phyloP scores from a whole-genome alignment of 2,797 vertebrate genomes.

The Eupleurogrammus muticus region DNA sequence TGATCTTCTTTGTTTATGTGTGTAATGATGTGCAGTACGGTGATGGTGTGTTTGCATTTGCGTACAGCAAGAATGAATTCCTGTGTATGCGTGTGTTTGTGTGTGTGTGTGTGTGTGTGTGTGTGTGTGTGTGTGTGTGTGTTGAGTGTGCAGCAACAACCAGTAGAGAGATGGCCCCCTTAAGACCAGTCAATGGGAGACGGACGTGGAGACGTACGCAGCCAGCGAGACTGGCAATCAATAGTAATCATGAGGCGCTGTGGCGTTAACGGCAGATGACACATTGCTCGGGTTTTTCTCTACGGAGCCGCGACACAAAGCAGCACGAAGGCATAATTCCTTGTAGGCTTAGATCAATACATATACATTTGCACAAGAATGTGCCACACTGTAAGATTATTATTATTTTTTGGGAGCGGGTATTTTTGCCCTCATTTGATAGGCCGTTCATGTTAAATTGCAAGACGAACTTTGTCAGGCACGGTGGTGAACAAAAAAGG shows the following conservation, averaged over 20 bases:
- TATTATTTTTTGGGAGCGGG: constrained; percentile 15
- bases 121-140: constrained; percentile 25
- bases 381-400: constrained; percentile 26
- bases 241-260: constrained; percentile 84
- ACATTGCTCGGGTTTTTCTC: constrained; percentile 76
- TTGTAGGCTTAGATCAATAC: constrained; percentile 58
- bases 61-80: background rate
- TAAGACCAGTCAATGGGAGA: constrained; percentile 79
- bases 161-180: constrained; percentile 66
- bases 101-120: constrained; percentile 28
- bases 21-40: background rate
- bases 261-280: constrained; percentile 80
- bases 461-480: constrained; percentile 19
- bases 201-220: constrained; percentile 72
- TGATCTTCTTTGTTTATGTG: background rate
- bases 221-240: constrained; percentile 74
- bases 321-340: constrained; percentile 60
- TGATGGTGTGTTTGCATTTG: background rate
- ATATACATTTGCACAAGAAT: constrained; percentile 66
- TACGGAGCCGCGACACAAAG: constrained; percentile 59
- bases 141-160: constrained; percentile 42
- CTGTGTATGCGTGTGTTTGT: constrained; percentile 9
- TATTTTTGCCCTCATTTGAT: constrained; percentile 39
- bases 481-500: background rate
- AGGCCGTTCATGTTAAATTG: constrained; percentile 25